phyloP scores from a whole-genome alignment of 2,888 invertebrate genomes.

The Spodoptera exigua region DNA sequence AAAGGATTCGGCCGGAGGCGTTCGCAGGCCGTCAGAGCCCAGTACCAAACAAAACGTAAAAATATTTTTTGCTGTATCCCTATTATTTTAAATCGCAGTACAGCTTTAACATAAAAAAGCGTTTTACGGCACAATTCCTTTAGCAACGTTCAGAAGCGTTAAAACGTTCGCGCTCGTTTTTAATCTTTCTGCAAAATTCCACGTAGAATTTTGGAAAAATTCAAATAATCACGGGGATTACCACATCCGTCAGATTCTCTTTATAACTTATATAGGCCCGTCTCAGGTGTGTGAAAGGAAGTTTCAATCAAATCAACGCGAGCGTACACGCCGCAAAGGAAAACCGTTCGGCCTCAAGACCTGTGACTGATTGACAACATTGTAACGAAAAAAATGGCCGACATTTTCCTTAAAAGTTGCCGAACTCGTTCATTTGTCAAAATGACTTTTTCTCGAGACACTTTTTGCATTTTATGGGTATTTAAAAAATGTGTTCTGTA shows the following conservation, averaged over 20 bases:
- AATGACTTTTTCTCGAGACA: slow-evolving; percentile 44
- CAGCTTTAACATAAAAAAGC: slow-evolving; percentile 22
- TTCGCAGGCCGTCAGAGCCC: slow-evolving; percentile 29
- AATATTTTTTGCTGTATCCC: slow-evolving; percentile 34
- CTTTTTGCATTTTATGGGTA: slow-evolving; percentile 32
- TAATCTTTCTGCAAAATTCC: slow-evolving; percentile 7
- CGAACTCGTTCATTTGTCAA: slow-evolving; percentile 73
- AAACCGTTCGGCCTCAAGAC: slow-evolving; percentile 68
- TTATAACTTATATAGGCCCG: slow-evolving; percentile 48
- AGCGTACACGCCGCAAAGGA: slow-evolving; percentile 73
- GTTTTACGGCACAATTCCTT: slow-evolving; percentile 27
- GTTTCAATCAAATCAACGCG: slow-evolving; percentile 86
- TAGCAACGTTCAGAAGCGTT: slow-evolving; percentile 1
- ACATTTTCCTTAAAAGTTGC: slow-evolving; percentile 72
- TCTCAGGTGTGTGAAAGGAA: slow-evolving; percentile 83
- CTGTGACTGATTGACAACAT: slow-evolving; percentile 86
- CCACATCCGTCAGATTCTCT: slow-evolving; percentile 44
- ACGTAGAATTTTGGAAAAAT: slow-evolving; percentile 40
- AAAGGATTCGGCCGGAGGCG: slow-evolving; percentile 21
- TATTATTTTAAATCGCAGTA: slow-evolving; percentile 36
- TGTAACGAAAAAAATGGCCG: slow-evolving; percentile 75
- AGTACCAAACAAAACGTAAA: slow-evolving; percentile 36
- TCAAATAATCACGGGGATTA: slow-evolving; percentile 48
- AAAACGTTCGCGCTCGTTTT: slow-evolving; percentile 10
- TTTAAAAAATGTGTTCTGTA: slow-evolving; percentile 32